Conservation (phyloP, 2,113 vertebrate genomes). For the Catharus fuscescens region DNA sequence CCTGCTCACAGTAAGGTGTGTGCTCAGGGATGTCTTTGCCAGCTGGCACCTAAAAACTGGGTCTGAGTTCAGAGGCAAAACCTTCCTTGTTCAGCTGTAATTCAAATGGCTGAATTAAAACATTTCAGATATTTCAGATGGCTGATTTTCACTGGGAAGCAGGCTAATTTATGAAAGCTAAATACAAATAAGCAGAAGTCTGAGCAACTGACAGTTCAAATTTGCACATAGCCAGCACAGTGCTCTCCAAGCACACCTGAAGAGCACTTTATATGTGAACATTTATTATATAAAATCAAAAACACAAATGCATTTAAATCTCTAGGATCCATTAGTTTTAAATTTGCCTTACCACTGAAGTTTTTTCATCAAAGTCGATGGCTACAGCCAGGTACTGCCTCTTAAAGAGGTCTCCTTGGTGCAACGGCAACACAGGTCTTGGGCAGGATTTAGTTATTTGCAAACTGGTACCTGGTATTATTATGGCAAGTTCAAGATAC, state of each 20-base stretch:
- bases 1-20: not conserved
- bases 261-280: not conserved
- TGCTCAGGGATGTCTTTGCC: not conserved
- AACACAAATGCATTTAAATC: not conserved
- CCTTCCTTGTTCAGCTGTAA: not conserved
- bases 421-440: not conserved
- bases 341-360: not conserved
- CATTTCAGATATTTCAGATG: not conserved
- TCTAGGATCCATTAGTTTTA: not conserved
- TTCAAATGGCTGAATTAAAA: not conserved
- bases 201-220: not conserved
- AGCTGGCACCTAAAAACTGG: not conserved
- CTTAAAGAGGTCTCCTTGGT: not conserved
- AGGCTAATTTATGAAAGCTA: not conserved
- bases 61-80: not conserved
- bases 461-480: not conserved
- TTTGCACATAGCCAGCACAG: not conserved
- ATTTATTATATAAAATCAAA: constrained; percentile 7
- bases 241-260: not conserved
- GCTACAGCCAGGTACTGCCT: not conserved
- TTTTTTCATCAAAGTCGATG: not conserved
- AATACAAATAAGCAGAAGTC: constrained; percentile 5
- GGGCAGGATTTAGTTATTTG: not conserved
- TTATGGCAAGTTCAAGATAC: accelerated
- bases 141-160: not conserved